Conservation (phyloP, 2,113 vertebrate genomes). For the Trachemys scripta region DNA sequence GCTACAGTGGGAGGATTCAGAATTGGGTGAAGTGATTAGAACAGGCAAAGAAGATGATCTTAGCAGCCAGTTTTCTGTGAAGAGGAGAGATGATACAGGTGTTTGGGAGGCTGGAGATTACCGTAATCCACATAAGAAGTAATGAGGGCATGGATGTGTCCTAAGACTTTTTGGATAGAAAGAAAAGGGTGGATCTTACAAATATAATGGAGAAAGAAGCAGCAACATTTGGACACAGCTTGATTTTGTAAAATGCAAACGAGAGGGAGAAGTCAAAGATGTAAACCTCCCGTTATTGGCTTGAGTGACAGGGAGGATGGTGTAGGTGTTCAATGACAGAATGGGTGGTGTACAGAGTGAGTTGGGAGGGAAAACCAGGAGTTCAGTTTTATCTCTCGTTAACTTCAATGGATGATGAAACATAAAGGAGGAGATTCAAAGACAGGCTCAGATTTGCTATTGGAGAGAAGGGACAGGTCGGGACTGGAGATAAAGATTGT, state of each 20-base stretch:
- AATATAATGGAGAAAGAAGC: neutral
- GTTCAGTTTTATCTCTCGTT: neutral
- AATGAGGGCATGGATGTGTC: neutral
- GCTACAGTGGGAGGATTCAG: neutral
- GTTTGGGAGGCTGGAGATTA: no score
- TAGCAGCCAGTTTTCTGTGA: neutral
- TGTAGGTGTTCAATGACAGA: neutral
- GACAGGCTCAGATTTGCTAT: neutral
- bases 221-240: neutral
- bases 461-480: neutral
- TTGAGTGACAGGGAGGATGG: neutral
- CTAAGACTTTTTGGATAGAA: neutral
- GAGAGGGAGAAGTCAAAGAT: neutral
- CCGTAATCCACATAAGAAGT: neutral
- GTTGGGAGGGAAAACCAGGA: neutral
- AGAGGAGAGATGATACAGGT: neutral
- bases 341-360: neutral
- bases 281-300: neutral
- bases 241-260: neutral
- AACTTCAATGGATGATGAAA: neutral
- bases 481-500: neutral
- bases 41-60: neutral
- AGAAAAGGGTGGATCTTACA: neutral
- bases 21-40: neutral
- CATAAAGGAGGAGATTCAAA: neutral